Evolutionary conservation across 2,888 invertebrate species (phyloP).

Genomic region (Philhelius pedissequus): DNA sequence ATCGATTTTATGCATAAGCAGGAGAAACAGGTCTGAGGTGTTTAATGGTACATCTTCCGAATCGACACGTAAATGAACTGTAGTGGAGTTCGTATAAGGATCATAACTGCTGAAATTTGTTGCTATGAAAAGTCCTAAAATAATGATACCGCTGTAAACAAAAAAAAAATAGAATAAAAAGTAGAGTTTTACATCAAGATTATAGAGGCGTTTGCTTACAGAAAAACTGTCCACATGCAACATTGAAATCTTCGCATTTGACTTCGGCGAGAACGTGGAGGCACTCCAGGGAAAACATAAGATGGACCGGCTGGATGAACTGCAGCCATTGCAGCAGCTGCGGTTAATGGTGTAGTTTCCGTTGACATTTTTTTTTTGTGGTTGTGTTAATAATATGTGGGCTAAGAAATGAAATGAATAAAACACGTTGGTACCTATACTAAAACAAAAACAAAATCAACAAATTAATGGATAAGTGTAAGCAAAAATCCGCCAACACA

Average conservation of each 20-base stretch:
- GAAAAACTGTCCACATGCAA: conserved; percentile 83
- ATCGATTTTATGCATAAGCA: conserved; percentile 4
- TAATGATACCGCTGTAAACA: conserved; percentile 61
- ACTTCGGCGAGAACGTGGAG: conserved; percentile 78
- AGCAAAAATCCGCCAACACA: too few relatives aligned
- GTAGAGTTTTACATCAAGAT: too few relatives aligned
- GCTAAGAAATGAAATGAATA: background rate
- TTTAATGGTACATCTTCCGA: conserved; percentile 16
- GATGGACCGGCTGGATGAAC: conserved; percentile 77
- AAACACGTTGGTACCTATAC: too few relatives aligned
- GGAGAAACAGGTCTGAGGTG: conserved; percentile 43
- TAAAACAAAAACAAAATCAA: too few relatives aligned
- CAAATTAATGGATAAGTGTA: too few relatives aligned
- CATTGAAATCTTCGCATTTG: conserved; percentile 84
- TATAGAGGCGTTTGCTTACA: conserved; percentile 81
- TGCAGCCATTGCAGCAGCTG: conserved; percentile 74
- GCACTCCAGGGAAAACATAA: conserved; percentile 80
- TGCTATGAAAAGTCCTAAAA: conserved; percentile 67
- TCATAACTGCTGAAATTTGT: conserved; percentile 59
- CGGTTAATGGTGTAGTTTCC: conserved; percentile 80
- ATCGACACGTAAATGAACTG: conserved; percentile 1
- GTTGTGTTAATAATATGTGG: background rate
- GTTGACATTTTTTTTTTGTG: conserved; percentile 74
- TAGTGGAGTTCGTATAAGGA: background rate
- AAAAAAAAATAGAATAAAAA: too few relatives aligned